Base-by-base conservation (phyloP, 1,140 invertebrate species). In the Rhopalosiphum padi region DNA sequence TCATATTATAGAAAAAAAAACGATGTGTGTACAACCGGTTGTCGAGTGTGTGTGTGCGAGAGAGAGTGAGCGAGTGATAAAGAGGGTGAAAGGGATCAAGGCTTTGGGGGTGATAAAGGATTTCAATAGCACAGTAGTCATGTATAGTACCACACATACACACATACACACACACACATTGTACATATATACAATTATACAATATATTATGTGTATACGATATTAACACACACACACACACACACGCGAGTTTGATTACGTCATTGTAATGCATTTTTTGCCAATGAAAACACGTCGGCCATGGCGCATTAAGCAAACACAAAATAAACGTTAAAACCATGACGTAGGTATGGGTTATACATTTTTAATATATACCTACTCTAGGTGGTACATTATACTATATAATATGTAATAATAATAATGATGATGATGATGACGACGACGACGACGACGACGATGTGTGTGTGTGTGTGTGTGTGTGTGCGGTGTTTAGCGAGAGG, bases 271-370 rank as follows among this genome's bases (percentile, higher is more conserved):
- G 68, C 68, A n/a, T 91, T 90, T 90, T 60, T 91, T 77, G 90
- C 68, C 90, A 68, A 91, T 22, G 53, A 91, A 68, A 91, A 91
- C 68, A 91, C 68, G 41, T 83, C 41, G 46, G 91, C 91, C n/a
- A 92, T 83, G 91, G 91, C 68, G 41, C 77, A 92, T 92, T 92
- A 83, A 92, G n/a, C 91, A 92, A 92, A 92, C 68, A 83, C 91
- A 92, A 92, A 92, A 48, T 92, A 92, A 92, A 92, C 77, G 91
- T 48, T 92, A 51, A 48, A 92, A 77, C 46, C 91, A 46, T 91
- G 68, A 91, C 68, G 91, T 92, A 51, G 7, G 30, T 91, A 83
- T 88, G 25, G 11, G 41, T 86, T 86, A 46, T 48, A 30, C 7
- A 88, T 41, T 30, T 88, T 88, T 23, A 46, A 88, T 85, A 88